These are phyloP conservation scores for Otus sunia DNA, from an alignment of 2,113 vertebrate genomes.

Conservation along the genomic window DNA sequence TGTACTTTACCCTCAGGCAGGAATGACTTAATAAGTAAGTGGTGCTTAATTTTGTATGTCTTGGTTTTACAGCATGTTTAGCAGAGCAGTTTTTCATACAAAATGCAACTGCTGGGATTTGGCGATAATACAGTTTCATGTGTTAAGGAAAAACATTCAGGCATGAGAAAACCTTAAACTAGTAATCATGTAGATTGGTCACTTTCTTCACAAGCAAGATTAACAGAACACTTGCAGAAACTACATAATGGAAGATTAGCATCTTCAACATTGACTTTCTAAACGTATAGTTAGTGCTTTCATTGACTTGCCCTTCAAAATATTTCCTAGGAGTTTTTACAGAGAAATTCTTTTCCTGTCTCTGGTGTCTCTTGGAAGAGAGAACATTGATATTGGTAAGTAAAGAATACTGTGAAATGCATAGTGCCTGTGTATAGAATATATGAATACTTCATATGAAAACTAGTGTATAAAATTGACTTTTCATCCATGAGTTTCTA, in stretches of 20 bases:
- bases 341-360: slow-evolving; percentile 95
- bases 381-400: slow-evolving; percentile 97
- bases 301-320: not conserved
- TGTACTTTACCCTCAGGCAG: not conserved
- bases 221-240: not conserved
- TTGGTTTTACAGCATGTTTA: not conserved
- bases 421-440: not conserved
- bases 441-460: not conserved
- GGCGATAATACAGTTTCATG: not conserved
- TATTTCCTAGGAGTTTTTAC: slow-evolving; percentile 88
- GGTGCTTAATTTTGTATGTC: not conserved
- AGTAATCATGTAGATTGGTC: not conserved
- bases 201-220: not conserved
- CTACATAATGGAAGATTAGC: not conserved
- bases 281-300: not conserved
- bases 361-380: slow-evolving; percentile 91
- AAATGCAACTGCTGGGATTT: not conserved
- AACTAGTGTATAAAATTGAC: not conserved
- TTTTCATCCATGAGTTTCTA: not conserved
- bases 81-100: not conserved
- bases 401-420: not conserved
- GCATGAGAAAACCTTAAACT: not conserved
- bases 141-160: not conserved
- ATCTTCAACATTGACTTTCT: not conserved
- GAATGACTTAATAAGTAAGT: not conserved